Percentiles rank a stretch among this genome's conserved stretches.
Evolutionary conservation across 2,888 invertebrate species (phyloP).

Genomic region (Pelosia muscerda): DNA sequence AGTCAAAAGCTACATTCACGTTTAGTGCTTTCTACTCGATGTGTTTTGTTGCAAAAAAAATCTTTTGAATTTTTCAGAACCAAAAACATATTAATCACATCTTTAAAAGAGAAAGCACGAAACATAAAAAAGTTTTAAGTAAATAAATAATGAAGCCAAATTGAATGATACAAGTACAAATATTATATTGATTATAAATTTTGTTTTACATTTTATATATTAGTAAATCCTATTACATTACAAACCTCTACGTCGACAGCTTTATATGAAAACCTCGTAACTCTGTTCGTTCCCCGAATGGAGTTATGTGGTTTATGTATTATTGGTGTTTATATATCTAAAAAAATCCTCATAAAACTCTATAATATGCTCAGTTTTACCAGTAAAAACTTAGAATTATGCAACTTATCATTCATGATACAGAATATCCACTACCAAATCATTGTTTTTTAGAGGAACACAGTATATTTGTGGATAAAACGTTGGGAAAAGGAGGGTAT

Average conservation of each 20-base stretch:
- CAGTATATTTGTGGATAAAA: slow-evolving; percentile 2
- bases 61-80: too few species aligned
- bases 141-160: background rate
- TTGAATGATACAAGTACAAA: too few species aligned
- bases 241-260: background rate
- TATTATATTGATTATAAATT: too few species aligned
- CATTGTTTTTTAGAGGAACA: background rate
- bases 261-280: background rate
- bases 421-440: background rate
- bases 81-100: too few species aligned
- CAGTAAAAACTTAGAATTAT: background rate
- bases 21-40: background rate
- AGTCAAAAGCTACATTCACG: background rate
- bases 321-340: background rate
- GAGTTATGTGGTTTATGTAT: background rate
- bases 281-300: background rate
- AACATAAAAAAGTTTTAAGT: background rate
- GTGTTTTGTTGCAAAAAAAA: too few species aligned
- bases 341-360: background rate
- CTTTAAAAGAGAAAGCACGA: background rate
- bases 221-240: background rate
- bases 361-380: background rate
- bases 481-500: background rate
- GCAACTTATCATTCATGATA: background rate
- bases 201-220: background rate